Evolutionary conservation across 2,797 vertebrate genomes (phyloP), one percentile per base, ranked within the genome.

Genomic region (Schizopygopsis pylzovi): DNA sequence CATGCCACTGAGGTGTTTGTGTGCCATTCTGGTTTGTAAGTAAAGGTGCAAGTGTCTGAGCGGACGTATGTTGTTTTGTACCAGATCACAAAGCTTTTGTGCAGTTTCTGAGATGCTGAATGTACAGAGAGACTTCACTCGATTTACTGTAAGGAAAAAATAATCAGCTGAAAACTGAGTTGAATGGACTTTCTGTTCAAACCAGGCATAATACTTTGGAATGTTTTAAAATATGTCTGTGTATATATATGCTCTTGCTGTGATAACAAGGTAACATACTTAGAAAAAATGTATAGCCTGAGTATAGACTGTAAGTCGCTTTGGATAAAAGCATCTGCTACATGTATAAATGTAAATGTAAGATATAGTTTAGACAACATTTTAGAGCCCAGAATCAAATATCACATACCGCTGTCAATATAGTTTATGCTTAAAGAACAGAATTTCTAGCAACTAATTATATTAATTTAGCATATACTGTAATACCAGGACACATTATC

Each of bases 1-100:
- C 75, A 70, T 70, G 83, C 6, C 49, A 2, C 83, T 79, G 73
- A 78, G 52, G 75, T 70, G 73, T 84, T 76, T 84, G 72, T 76
- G 41, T 47, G 59, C 25, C 59, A 65, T 52, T 76, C 59, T 78
- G 75, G 61, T n/a, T 70, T 78, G 47, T 9, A 52, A 78, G 63
- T 59, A 37, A 54, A 77, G 68, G 75, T 28, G 47, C 37, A 56
- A 41, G 45, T 65, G 75, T 83, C 56, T 9, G 56, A 83, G 72
- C 0, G 9, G 22, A 76, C 28, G 45, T 39, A 13, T 61, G 70
- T 75, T 82, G 41, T 73, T 63, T 67, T 84, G 59, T 67, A 28
- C 22, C 20, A 33, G 20, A 77, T 67, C 72, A 37, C 37, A 1
- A 67, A 25, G 33, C 82, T 68, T 56, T n/a, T n/a, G n/a, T n/a